These are phyloP conservation scores for Listronotus bonariensis DNA, from an alignment of 1,140 invertebrate species.

Conservation along the genomic window DNA sequence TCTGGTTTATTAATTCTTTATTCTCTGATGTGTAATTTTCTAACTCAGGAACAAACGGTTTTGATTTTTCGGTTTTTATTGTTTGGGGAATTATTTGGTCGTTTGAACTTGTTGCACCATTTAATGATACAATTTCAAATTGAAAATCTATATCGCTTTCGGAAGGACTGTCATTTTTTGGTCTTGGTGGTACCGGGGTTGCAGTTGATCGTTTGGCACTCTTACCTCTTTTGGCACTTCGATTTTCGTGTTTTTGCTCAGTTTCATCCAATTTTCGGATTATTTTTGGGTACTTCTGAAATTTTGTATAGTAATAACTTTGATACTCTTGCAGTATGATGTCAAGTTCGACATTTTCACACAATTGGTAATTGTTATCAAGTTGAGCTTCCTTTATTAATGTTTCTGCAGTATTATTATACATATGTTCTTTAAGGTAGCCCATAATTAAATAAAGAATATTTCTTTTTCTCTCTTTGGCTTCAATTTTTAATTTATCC, in stretches of 20 bases:
- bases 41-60: constrained; percentile 18
- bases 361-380: constrained; percentile 69
- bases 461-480: constrained; percentile 70
- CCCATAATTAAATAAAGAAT: constrained; percentile 77
- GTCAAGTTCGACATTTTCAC: constrained; percentile 89
- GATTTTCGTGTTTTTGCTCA: constrained; percentile 2
- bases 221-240: constrained; percentile 1
- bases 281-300: constrained; percentile 83
- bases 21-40: constrained; percentile 5
- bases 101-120: background rate
- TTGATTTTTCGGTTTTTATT: constrained; percentile 27
- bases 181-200: constrained; percentile 1
- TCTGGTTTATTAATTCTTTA: constrained; percentile 16
- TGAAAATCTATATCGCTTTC: constrained; percentile 39
- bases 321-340: constrained; percentile 87
- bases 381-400: constrained; percentile 73
- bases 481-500: constrained; percentile 65
- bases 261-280: constrained; percentile 61
- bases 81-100: background rate
- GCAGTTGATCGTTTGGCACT: constrained; percentile 14
- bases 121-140: constrained; percentile 40
- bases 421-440: constrained; percentile 77
- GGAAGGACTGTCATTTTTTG: constrained; percentile 7
- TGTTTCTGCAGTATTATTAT: constrained; percentile 63
- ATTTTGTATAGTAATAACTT: constrained; percentile 83